A percentile compares a stretch with the other conserved stretches of the same genome.
These are phyloP conservation scores for Portunus trituberculatus DNA, from an alignment of 1,140 invertebrate genomes.

Conservation along the genomic window DNA sequence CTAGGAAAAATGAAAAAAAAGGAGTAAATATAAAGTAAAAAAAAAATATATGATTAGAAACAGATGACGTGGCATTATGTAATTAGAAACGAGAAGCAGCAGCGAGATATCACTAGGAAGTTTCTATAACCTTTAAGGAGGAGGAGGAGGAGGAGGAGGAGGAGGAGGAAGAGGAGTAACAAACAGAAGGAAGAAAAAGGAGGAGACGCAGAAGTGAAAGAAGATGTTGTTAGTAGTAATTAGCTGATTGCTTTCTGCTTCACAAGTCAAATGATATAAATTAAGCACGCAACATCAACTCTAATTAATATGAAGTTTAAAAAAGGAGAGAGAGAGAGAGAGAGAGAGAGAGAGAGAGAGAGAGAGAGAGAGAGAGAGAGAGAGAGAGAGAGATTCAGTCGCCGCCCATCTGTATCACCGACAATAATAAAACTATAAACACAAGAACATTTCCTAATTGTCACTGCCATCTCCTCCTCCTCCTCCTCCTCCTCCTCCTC, in stretches of 20 bases:
- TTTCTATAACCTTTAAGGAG: too few relatives aligned
- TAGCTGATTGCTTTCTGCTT: neutral
- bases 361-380: neutral
- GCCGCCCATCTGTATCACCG: neutral
- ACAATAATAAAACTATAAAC: too few relatives aligned
- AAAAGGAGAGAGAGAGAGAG: neutral
- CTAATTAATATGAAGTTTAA: neutral
- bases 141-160: too few relatives aligned
- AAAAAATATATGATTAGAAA: too few relatives aligned
- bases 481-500: too few relatives aligned
- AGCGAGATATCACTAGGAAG: too few relatives aligned
- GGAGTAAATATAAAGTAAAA: too few relatives aligned
- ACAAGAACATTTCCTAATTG: too few relatives aligned
- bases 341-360: slow-evolving; percentile 20
- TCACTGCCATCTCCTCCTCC: neutral
- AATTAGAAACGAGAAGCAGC: too few relatives aligned
- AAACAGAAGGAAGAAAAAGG: neutral
- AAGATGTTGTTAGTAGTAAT: neutral
- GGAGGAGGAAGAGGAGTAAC: too few relatives aligned
- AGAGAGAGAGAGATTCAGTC: neutral
- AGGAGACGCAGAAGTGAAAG: neutral
- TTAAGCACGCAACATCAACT: neutral
- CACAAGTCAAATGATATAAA: neutral
- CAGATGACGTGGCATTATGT: too few relatives aligned
- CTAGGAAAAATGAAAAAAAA: too few relatives aligned